Evolutionary conservation across 2,113 vertebrate species (phyloP), one percentile per base, ranked within the genome.

Genomic region (Pyxicephalus adspersus): DNA sequence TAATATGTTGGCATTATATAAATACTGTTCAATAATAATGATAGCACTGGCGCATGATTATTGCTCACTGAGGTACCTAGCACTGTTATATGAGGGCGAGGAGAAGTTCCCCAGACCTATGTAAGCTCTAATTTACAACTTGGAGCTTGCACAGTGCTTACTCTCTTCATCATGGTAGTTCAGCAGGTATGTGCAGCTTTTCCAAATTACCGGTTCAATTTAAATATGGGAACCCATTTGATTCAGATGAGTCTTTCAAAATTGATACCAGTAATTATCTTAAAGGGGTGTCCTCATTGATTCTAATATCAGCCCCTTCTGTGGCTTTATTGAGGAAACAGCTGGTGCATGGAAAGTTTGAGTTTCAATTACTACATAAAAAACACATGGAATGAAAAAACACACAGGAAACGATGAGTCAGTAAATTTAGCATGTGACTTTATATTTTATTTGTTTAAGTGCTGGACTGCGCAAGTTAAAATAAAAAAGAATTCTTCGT

Each of bases 321-420:
- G 51, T 60, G 34, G 26, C 60, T 64, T 25, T 17, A 23, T 34
- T 8, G 38, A 65, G 70, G 79, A 81, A 73, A 31, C 79, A 74
- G 79, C 78, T 81, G 79, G 60, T 16, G 3, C 38, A 17, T 31
- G 26, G 50, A 50, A 72, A 63, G 38, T 72, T 52, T 29, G 54
- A n/a, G 57, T 64, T 72, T 80, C 58, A 80, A 31, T 63, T 34
- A n/a, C 45, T 61, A 80, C 23, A 71, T n/a, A 34, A 71, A 13
- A 60, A 17, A 68, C 23, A 64, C 45, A 38, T 19, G n/a, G 64
- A 55, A 66, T 45, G 38, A 57, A 29, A 52, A 28, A 54, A 29
- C n/a, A 70, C 66, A 61, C 68, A 81, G 78, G 78, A 81, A 81
- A 64, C 5, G 66, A 71, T 81, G 79, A 81, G 68, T 81, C 61